Conservation (phyloP, 2,888 invertebrate species). For the Entomobrya proxima region DNA sequence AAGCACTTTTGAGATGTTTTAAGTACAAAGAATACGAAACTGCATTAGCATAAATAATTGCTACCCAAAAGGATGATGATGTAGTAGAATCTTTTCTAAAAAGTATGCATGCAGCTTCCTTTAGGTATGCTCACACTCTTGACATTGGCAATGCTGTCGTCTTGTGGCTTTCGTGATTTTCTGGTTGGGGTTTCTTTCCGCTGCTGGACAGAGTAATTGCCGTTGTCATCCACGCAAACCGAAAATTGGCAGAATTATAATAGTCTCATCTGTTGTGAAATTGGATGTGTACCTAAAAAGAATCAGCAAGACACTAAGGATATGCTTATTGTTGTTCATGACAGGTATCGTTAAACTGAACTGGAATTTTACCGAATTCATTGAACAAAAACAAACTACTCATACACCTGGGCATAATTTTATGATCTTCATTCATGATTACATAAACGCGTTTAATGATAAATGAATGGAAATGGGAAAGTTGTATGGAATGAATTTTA, state of each 20-base stretch:
- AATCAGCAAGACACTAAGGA: too few relatives aligned
- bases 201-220: constrained; percentile 9
- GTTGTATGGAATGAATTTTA: too few relatives aligned
- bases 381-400: too few relatives aligned
- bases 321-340: too few relatives aligned
- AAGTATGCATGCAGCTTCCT: too few relatives aligned
- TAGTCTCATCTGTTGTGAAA: not conserved
- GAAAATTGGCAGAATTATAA: not conserved
- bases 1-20: not conserved
- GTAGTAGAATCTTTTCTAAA: too few relatives aligned
- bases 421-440: too few relatives aligned
- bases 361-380: not conserved
- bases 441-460: not conserved
- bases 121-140: not conserved
- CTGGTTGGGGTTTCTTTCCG: not conserved
- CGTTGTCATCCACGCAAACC: constrained; percentile 9
- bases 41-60: constrained; percentile 13
- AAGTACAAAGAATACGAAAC: too few relatives aligned
- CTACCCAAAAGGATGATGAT: not conserved
- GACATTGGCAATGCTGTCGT: not conserved
- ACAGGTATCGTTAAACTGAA: not conserved
- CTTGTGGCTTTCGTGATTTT: not conserved
- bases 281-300: too few relatives aligned
- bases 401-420: too few relatives aligned
- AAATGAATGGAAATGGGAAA: not conserved